These are phyloP conservation scores for Melanotaenia maccullochi DNA, from an alignment of 2,797 vertebrate species.

Conservation along the genomic window DNA sequence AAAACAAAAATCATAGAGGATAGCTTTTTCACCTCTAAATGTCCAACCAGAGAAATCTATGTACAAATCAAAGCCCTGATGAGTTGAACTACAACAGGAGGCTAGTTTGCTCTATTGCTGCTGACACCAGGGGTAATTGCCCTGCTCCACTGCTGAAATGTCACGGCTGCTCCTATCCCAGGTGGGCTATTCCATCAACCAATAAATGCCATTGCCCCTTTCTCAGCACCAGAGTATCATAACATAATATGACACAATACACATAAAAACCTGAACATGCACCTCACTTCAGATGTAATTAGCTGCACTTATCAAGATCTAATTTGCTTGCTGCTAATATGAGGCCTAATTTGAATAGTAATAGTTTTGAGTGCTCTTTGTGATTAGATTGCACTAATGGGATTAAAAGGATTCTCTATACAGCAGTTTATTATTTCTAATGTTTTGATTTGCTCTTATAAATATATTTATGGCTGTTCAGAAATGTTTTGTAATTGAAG, in stretches of 20 bases:
- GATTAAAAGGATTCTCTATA: constrained; percentile 42
- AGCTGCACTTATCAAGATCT: constrained; percentile 65
- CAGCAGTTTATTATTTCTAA: constrained; percentile 17
- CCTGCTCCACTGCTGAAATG: constrained; percentile 74
- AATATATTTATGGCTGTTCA: background rate
- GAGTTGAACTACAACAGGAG: constrained; percentile 60
- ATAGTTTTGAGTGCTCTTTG: constrained; percentile 42
- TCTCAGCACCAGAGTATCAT: constrained; percentile 48
- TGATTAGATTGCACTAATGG: constrained; percentile 51
- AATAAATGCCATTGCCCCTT: constrained; percentile 73
- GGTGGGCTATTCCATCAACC: constrained; percentile 74
- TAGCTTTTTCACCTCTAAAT: constrained; percentile 26
- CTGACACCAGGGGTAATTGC: constrained; percentile 74
- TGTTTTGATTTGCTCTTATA: constrained; percentile 31
- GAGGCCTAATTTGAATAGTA: constrained; percentile 49
- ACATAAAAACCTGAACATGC: constrained; percentile 60
- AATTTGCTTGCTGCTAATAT: constrained; percentile 49
- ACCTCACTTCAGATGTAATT: constrained; percentile 66
- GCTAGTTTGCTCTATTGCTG: constrained; percentile 55
- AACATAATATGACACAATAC: constrained; percentile 54
- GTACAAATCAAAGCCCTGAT: constrained; percentile 63
- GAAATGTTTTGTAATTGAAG: constrained; percentile 11
- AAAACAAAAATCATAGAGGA: constrained; percentile 1
- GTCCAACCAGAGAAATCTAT: constrained; percentile 47
- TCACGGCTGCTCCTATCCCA: constrained; percentile 75